Evolutionary conservation across 2,113 vertebrate species (phyloP), one percentile per base, ranked within the genome.

Genomic region (Zonotrichia leucophrys): DNA sequence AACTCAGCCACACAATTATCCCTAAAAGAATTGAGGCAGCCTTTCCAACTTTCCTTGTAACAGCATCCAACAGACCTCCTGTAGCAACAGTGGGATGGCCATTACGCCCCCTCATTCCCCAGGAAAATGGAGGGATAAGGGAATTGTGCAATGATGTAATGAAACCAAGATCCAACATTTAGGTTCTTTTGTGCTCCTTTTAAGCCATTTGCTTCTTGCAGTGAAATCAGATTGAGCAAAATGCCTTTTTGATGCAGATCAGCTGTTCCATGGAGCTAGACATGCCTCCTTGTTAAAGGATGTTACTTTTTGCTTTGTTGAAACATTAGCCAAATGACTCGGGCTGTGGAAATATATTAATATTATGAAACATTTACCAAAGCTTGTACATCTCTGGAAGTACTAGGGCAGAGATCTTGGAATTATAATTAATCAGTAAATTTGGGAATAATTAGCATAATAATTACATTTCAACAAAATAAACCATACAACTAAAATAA

Each of bases 371-470:
- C 31, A 59, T 81, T 90, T 88, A 73, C 76, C 76, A 73, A 81
- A 93, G 79, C 56, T 90, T 93, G 50, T 60, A 90, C 46, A 55
- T 83, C 72, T 86, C 91, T 86, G 82, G 33, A 95, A 87, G 19
- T 24, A 85, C 41, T 33, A 80, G 75, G 55, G 59, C 73, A 94
- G 44, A 77, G 68, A 93, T 47, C 68, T 95, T 24, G 5, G 82
- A 80, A 93, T 88, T 59, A 86, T 41, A 90, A 94, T 70, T 44
- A 96, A 88, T 37, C 52, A 86, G 79, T 47, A 90, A 81, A 79
- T 90, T 93, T 91, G 79, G 87, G 90, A 93, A 90, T 86, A 93
- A 94, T 95, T 93, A 95, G 55, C 67, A 91, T 81, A 91, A 92
- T 85, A 83, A 93, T 88, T 52, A 46, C 30, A 50, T 88, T 88